Conservation (phyloP, 2,113 vertebrate genomes). For the Sceloporus undulatus region DNA sequence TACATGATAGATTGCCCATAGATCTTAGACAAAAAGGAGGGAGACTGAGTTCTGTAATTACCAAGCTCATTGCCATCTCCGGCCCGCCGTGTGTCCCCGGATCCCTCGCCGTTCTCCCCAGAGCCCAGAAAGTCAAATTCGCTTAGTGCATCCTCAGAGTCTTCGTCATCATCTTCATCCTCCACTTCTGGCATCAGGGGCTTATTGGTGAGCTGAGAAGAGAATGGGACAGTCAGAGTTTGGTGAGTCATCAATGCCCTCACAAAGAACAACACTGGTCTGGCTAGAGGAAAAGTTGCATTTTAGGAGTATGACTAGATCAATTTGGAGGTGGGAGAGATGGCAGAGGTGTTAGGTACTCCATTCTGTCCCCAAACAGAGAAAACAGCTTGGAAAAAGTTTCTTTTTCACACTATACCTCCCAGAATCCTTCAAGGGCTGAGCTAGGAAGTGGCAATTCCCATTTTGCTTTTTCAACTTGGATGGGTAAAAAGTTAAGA, state of each 20-base stretch:
- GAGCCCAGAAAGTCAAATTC: constrained; percentile 93
- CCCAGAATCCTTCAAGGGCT: background rate
- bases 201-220: constrained; percentile 82
- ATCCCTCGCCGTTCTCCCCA: constrained; percentile 88
- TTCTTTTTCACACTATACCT: too few species aligned
- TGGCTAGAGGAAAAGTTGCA: background rate
- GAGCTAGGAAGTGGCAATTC: background rate
- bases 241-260: too few species aligned
- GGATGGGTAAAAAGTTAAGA: background rate
- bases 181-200: constrained; percentile 86
- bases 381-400: too few species aligned
- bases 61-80: constrained; percentile 88
- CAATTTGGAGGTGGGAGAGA: background rate
- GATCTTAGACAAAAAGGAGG: background rate
- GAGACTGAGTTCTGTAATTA: constrained; percentile 53
- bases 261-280: too few species aligned
- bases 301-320: background rate
- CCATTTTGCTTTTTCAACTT: background rate
- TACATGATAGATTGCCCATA: background rate
- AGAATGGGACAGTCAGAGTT: background rate
- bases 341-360: too few species aligned
- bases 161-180: constrained; percentile 91
- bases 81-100: constrained; percentile 82
- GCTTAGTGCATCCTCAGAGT: constrained; percentile 90
- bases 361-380: too few species aligned